Conservation (phyloP, 2,797 vertebrate species). For the Micromesistius poutassou region DNA sequence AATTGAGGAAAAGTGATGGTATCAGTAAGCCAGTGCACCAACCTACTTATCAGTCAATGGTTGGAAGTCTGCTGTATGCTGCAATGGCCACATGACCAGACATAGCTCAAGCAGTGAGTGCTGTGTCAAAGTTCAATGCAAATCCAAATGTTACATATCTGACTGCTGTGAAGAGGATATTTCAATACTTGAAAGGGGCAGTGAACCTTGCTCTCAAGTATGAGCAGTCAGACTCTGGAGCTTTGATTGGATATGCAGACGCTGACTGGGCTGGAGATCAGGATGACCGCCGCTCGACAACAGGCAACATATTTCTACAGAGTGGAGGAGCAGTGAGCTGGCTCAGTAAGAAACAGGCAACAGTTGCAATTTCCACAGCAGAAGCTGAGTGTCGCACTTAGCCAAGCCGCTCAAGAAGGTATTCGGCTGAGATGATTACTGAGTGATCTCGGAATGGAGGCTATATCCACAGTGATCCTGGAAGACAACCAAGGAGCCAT, state of each 20-base stretch:
- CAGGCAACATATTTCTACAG: constrained; percentile 34
- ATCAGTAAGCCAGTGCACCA: constrained; percentile 33
- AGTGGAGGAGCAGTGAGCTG: constrained; percentile 30
- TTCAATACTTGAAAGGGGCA: constrained; percentile 43
- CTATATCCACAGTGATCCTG: no score
- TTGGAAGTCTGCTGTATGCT: constrained; percentile 11
- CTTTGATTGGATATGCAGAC: constrained; percentile 26
- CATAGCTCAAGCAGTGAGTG: constrained; percentile 35
- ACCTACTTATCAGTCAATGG: constrained; percentile 23
- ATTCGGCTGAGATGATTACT: no score
- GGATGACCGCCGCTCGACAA: constrained; percentile 24
- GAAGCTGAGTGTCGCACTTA: constrained; percentile 24
- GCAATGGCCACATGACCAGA: constrained; percentile 4
- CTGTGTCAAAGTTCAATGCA: constrained; percentile 43
- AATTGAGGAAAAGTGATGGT: constrained; percentile 18
- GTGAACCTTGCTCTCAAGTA: constrained; percentile 39
- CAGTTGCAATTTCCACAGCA: constrained; percentile 39
- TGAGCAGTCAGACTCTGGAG: constrained; percentile 25
- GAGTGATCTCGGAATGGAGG: no score
- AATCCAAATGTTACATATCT: no score
- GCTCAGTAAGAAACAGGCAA: constrained; percentile 39
- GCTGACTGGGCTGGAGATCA: constrained; percentile 35
- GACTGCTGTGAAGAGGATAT: constrained; percentile 38
- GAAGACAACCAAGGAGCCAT: no score
- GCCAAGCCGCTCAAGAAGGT: no score